Base-by-base conservation (phyloP, 2,113 vertebrate species). In the Megaceryle maxima region DNA sequence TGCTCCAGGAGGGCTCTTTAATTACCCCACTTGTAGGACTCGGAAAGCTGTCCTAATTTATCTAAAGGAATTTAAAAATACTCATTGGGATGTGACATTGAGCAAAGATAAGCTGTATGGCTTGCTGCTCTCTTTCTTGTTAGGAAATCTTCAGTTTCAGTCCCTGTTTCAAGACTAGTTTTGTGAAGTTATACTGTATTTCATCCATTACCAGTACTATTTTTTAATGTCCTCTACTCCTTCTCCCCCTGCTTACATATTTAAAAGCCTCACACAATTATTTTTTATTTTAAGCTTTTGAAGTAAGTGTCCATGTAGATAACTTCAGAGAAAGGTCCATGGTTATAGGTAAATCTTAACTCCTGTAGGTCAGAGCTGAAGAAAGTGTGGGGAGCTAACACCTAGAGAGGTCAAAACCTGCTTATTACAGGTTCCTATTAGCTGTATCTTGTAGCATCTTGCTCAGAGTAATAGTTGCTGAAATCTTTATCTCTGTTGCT, bases 61-160 rank as follows among this genome's bases (percentile, higher is more conserved):
- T 35, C 14, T 41, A 31, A 51, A 77, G 18, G 19, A 59, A n/a
- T 35, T 44, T 31, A 5, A 70, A 84, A 82, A 50, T 41, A 13
- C 2, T 5, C 2, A 25, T 2, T 51, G 10, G 5, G 5, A 4
- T 80, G 8, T 62, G 17, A 60, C 19, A 41, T 2, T 55, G 53
- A 63, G 14, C 33, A 29, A 55, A 37, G 41, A 33, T 1, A 37
- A 73, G 2, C 18, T 94, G 20, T 24, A 13, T 57, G 22, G 4
- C 18, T 77, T 56, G 35, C 7, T 41, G 13, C 3, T 46, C n/a
- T 44, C n/a, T 44, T 13, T n/a, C 10, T 17, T 41, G 6, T 53
- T 57, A 19, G 14, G 9, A 41, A 75, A 63, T 41, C 5, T 22
- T 53, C 15, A 3, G 15, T 39, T 74, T 51, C 20, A 41, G 3